phyloP scores from a whole-genome alignment of 2,113 vertebrate species.

The Callaeas wilsoni region DNA sequence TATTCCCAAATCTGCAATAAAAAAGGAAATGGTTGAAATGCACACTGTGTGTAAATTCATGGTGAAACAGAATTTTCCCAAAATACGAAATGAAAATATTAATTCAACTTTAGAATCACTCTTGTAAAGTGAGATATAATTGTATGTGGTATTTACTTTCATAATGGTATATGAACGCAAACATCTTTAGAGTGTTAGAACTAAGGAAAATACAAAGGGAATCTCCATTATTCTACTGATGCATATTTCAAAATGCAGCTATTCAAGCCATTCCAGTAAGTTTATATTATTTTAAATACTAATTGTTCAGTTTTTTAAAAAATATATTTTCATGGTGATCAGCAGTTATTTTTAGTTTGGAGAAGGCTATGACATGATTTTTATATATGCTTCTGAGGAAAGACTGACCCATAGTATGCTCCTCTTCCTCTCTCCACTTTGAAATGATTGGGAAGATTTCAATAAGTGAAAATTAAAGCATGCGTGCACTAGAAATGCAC shows the following conservation, averaged over 20 bases:
- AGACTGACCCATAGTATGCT: neutral
- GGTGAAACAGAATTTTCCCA: neutral
- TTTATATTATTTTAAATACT: neutral
- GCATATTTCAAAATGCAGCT: neutral
- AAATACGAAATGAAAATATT: neutral
- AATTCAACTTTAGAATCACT: neutral
- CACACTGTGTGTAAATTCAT: neutral
- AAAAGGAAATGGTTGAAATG: neutral
- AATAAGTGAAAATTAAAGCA: neutral
- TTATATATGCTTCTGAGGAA: neutral
- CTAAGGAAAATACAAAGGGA: neutral
- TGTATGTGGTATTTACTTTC: neutral
- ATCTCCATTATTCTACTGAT: neutral
- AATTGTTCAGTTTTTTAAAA: neutral
- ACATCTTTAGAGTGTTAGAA: neutral
- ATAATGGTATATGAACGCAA: neutral
- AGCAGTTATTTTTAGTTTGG: neutral
- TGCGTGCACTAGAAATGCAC: neutral
- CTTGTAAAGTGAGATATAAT: neutral
- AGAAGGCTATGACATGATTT: neutral
- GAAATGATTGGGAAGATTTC: neutral
- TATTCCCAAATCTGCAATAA: neutral
- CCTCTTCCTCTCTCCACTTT: rapidly evolving
- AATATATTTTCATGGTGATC: neutral
- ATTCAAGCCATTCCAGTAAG: neutral